Conservation (phyloP, 2,113 vertebrate species). For the Calyptomena viridis region DNA sequence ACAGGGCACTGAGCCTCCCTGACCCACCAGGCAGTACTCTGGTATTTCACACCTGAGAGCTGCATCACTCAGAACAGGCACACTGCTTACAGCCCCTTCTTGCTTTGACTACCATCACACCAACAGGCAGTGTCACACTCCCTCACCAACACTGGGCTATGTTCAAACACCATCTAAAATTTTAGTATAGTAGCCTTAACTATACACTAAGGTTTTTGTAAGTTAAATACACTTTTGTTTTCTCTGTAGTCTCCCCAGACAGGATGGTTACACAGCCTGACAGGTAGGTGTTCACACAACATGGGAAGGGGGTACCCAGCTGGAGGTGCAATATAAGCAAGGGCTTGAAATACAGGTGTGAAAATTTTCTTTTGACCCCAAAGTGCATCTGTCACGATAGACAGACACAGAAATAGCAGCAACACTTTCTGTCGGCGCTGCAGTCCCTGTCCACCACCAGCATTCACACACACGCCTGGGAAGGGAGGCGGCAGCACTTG, state of each 20-base stretch:
- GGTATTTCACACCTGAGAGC: neutral
- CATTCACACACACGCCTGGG: neutral
- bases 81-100: neutral
- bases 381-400: neutral
- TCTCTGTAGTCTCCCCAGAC: neutral
- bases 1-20: neutral
- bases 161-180: neutral
- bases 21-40: neutral
- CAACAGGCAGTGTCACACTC: neutral
- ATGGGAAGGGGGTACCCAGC: neutral
- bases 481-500: neutral
- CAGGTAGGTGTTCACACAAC: rapidly evolving
- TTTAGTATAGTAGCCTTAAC: neutral
- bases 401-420: neutral
- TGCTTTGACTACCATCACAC: neutral
- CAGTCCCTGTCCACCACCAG: neutral
- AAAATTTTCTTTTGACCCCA: neutral
- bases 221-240: neutral
- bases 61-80: rapidly evolving
- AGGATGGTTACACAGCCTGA: rapidly evolving
- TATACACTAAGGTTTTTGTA: neutral
- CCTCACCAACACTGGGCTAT: neutral
- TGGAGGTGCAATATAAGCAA: neutral
- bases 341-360: neutral
- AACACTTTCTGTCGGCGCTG: neutral